phyloP scores from a whole-genome alignment of 2,797 vertebrate species.

The Crypturellus tataupa region DNA sequence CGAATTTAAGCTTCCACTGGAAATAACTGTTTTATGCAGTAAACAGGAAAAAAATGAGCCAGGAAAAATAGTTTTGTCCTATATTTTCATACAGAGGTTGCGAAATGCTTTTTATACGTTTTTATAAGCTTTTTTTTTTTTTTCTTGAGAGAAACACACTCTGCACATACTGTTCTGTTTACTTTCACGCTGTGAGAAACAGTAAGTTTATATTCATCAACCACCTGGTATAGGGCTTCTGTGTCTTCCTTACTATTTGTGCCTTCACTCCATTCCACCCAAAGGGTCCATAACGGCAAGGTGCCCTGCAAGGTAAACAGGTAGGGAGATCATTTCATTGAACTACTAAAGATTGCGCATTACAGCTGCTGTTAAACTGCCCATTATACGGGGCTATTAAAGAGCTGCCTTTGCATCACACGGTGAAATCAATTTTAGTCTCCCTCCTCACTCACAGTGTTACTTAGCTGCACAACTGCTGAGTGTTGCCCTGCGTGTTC shows the following conservation, averaged over 20 bases:
- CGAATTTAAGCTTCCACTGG: background rate
- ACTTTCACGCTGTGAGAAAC: background rate
- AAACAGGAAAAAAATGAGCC: background rate
- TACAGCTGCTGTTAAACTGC: background rate
- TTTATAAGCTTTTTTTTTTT: background rate
- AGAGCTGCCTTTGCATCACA: background rate
- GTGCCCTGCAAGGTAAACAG: constrained; percentile 81
- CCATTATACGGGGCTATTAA: background rate
- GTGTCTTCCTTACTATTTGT: constrained; percentile 84
- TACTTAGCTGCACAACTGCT: background rate
- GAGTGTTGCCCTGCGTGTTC: background rate
- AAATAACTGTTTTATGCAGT: rapidly evolving
- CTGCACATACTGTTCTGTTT: background rate
- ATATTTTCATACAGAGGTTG: background rate
- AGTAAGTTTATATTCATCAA: background rate
- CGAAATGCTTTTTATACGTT: background rate
- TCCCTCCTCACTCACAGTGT: background rate
- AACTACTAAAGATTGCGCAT: background rate
- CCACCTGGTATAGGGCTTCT: constrained; percentile 90
- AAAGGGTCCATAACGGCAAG: constrained; percentile 89
- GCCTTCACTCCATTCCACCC: constrained; percentile 88
- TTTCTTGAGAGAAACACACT: background rate
- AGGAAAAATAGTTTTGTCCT: background rate
- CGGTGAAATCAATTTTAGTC: background rate
- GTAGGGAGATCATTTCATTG: background rate